These are phyloP conservation scores for Channa argus DNA, from an alignment of 2,113 vertebrate species.

Conservation along the genomic window DNA sequence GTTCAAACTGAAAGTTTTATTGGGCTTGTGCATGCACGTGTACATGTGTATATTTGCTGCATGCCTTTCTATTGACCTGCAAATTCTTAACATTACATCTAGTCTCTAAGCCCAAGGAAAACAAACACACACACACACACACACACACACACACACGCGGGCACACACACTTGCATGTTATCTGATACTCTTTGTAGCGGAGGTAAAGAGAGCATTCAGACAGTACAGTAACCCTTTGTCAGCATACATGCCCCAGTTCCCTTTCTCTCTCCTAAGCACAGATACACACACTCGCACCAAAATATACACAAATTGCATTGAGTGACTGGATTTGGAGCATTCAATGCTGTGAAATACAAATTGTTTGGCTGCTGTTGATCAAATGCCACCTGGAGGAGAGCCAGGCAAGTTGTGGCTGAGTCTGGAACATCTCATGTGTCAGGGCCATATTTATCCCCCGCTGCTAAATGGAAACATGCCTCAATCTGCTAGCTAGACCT, in stretches of 20 bases:
- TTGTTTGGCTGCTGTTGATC: constrained; percentile 64
- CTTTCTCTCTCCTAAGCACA: constrained; percentile 9
- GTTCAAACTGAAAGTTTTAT: constrained; percentile 28
- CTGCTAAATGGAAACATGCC: constrained; percentile 75
- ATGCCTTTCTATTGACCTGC: constrained; percentile 41
- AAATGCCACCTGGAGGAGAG: constrained; percentile 69
- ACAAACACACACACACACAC: not conserved
- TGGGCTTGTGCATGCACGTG: constrained; percentile 28
- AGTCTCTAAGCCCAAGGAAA: constrained; percentile 2
- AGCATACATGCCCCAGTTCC: constrained; percentile 26
- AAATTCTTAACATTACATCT: constrained; percentile 45
- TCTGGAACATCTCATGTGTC: constrained; percentile 77
- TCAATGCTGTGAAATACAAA: constrained; percentile 64
- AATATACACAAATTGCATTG: constrained; percentile 8
- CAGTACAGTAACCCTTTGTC: constrained; percentile 49
- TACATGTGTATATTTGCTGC: constrained; percentile 45
- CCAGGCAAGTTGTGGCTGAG: constrained; percentile 69
- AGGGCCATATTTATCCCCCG: constrained; percentile 72
- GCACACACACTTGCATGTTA: constrained; percentile 33
- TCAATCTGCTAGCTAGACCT: constrained; percentile 57
- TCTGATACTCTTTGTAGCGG: constrained; percentile 56
- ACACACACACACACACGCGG: constrained; percentile 13
- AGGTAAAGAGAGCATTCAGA: constrained; percentile 30
- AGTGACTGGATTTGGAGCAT: constrained; percentile 60
- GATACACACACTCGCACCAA: not conserved